Conservation (phyloP, 2,113 vertebrate species). For the Microcebus ravelobensis region DNA sequence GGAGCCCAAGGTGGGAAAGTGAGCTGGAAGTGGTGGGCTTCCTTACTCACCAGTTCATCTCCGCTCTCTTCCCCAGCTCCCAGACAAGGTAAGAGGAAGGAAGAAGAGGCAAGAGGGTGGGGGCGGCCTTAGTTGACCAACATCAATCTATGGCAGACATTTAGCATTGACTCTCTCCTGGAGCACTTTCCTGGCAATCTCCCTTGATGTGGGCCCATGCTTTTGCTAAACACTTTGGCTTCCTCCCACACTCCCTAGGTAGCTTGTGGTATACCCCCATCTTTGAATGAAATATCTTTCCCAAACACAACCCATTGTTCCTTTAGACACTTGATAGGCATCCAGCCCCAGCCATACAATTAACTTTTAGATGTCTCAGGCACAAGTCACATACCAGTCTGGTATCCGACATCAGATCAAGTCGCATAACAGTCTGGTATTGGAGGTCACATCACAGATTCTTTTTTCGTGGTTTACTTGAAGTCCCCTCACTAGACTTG, state of each 20-base stretch:
- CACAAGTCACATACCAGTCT: background rate
- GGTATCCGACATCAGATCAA: background rate
- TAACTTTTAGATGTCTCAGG: background rate
- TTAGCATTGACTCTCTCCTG: background rate
- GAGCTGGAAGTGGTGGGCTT: background rate
- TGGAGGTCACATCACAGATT: background rate
- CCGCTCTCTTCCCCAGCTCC: background rate
- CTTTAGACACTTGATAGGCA: background rate
- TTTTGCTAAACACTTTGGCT: background rate
- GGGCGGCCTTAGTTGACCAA: background rate
- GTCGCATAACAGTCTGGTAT: background rate
- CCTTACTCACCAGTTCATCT: background rate
- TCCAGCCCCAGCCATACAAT: background rate
- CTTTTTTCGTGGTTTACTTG: background rate
- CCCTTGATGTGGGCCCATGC: accelerated
- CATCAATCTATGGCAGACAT: background rate
- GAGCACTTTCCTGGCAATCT: background rate
- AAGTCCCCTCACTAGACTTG: background rate
- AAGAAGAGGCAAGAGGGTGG: accelerated
- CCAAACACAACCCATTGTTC: background rate
- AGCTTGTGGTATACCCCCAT: background rate
- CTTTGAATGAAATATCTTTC: background rate
- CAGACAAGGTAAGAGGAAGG: background rate
- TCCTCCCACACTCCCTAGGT: background rate
- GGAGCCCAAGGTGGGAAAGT: too few species aligned